Evolutionary conservation across 2,888 invertebrate genomes (phyloP).

Genomic region (Caenorhabditis sp.): DNA sequence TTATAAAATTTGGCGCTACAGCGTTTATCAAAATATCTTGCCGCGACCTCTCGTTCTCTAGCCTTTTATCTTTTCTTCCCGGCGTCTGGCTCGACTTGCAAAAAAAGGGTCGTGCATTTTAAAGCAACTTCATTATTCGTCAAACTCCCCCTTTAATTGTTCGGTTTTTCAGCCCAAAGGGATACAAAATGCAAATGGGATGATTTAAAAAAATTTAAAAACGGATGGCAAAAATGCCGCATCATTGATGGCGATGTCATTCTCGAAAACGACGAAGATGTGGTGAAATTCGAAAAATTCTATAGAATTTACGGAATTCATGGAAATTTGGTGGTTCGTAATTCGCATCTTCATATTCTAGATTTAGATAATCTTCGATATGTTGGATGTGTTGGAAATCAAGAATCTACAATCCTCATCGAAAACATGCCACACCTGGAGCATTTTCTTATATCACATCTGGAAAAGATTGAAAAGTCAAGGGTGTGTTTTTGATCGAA

Average conservation of each 20-base stretch:
- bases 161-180: neutral
- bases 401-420: neutral
- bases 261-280: neutral
- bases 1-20: no score
- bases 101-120: no score
- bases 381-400: neutral
- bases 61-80: no score
- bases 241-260: neutral
- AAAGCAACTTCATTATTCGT: no score
- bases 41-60: no score
- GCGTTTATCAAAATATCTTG: no score
- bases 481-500: neutral
- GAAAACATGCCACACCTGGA: neutral
- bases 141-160: no score
- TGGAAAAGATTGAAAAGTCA: neutral
- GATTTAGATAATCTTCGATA: neutral
- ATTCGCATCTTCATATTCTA: neutral
- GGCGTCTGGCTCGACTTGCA: no score
- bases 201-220: neutral
- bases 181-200: neutral
- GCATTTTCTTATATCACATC: neutral
- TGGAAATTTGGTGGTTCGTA: neutral
- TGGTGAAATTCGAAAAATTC: conserved; percentile 1
- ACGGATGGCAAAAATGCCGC: neutral
- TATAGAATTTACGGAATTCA: neutral